Base-by-base conservation (phyloP, 2,113 vertebrate species). In the Pelodiscus sinensis region DNA sequence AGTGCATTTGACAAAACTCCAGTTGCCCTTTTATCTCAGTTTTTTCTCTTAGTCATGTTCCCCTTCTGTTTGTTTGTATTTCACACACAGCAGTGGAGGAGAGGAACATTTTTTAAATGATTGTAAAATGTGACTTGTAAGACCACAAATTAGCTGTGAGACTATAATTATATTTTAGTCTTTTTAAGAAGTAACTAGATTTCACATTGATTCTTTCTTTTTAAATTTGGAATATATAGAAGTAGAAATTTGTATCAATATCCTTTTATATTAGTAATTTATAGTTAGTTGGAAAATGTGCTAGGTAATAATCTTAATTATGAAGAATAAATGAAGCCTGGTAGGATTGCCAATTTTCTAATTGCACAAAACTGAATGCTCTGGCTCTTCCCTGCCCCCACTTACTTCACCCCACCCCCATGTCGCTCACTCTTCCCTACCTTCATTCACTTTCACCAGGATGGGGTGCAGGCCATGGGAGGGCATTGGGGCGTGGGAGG, bases 41-140 rank as follows among this genome's bases (percentile, higher is more conserved):
- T 44, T 44, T 44, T 44, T 44, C 44, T 44, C 44, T 44, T 44
- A 18, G 29, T 79, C 16, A 3, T 24, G 62, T 81, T 80, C 24
- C n/a, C 60, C 81, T 6, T 93, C 51, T 73, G 1, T 62, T 82
- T 80, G 55, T 92, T 85, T 73, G 77, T 8, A 9, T 90, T 86
- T 54, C 52, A 82, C 52, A 57, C 27, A 73, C 60, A 80, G 18
- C 85, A 79, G 50, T 77, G 83, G 71, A 75, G 38, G 11, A 14
- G 38, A 77, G 38, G 12, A 50, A 75, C 24, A 50, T 75, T 25
- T 44, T 54, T 50, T 50, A 75, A 75, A 75, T 6, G 7, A 21
- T 25, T 1, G 2, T 16, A 88, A 89, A 75, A 11, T n/a, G 9
- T 51, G n/a, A 54, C 31, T 81, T 3, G 44, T 25, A 0, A 60